Evolutionary conservation across 2,888 invertebrate species (phyloP).

Genomic region (Spicauda simplicius): DNA sequence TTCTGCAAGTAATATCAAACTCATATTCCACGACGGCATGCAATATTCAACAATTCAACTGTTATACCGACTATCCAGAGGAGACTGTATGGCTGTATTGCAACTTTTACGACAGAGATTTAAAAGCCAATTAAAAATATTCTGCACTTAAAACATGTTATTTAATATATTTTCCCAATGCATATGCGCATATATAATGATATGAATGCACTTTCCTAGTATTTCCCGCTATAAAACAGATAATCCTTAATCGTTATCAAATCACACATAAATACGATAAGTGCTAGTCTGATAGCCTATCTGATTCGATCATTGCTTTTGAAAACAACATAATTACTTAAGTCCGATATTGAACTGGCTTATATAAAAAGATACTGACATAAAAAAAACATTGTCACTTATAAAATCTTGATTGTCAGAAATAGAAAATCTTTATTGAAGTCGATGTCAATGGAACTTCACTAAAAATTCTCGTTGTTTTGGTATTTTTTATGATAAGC

Average conservation of each 20-base stretch:
- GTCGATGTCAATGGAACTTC: background rate
- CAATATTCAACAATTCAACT: constrained; percentile 33
- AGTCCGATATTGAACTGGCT: background rate
- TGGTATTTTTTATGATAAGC: no score
- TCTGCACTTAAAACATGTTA: no score
- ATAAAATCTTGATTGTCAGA: background rate
- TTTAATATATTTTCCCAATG: background rate
- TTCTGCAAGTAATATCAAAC: constrained; percentile 40
- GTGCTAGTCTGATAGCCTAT: background rate
- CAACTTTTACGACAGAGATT: background rate
- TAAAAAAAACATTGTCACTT: background rate
- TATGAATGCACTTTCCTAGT: background rate
- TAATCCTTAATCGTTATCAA: background rate
- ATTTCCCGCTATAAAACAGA: background rate
- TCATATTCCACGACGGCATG: constrained; percentile 42
- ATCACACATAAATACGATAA: background rate
- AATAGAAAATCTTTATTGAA: background rate
- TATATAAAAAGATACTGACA: background rate
- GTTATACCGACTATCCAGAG: background rate
- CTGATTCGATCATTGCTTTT: background rate
- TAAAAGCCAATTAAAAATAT: no score
- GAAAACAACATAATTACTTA: background rate
- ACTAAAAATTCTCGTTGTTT: no score
- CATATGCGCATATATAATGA: background rate
- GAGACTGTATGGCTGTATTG: background rate